Percentiles rank a stretch among this genome's conserved stretches.
Evolutionary conservation across 2,113 vertebrate genomes (phyloP).

Genomic region (Rhipidura dahli): DNA sequence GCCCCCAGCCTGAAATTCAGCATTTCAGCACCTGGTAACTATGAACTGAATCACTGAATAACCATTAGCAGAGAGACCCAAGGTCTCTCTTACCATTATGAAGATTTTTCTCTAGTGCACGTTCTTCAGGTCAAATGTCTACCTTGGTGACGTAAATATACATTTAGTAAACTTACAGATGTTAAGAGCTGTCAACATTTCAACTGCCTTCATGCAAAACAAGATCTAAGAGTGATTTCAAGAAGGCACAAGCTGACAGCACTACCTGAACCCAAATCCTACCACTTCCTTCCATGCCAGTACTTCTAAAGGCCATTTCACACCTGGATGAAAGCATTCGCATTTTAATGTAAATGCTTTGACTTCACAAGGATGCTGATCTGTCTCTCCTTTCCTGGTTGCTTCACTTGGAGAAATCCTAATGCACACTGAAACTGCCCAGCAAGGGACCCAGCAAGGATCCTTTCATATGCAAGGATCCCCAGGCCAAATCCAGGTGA

Average conservation of each 20-base stretch:
- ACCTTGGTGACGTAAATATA: neutral
- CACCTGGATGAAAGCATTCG: neutral
- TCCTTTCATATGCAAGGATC: neutral
- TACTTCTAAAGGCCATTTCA: neutral
- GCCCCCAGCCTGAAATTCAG: neutral
- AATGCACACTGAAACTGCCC: neutral
- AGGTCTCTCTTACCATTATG: neutral
- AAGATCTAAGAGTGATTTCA: neutral
- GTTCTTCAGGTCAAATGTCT: neutral
- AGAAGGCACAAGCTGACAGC: neutral
- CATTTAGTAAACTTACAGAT: neutral
- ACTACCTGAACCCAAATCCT: neutral
- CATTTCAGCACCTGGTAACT: neutral
- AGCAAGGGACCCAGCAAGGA: neutral
- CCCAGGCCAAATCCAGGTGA: neutral
- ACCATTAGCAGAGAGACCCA: neutral
- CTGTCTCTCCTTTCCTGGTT: neutral
- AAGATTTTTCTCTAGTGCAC: neutral
- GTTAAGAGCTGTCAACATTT: neutral
- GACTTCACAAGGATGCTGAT: neutral
- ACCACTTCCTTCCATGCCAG: neutral
- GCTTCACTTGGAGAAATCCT: neutral
- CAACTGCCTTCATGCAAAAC: neutral
- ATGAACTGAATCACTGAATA: neutral
- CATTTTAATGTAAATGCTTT: constrained; percentile 6